Evolutionary conservation across 2,888 invertebrate genomes (phyloP), one percentile per base, ranked within the genome.

Genomic region (Eupithecia dodoneata): DNA sequence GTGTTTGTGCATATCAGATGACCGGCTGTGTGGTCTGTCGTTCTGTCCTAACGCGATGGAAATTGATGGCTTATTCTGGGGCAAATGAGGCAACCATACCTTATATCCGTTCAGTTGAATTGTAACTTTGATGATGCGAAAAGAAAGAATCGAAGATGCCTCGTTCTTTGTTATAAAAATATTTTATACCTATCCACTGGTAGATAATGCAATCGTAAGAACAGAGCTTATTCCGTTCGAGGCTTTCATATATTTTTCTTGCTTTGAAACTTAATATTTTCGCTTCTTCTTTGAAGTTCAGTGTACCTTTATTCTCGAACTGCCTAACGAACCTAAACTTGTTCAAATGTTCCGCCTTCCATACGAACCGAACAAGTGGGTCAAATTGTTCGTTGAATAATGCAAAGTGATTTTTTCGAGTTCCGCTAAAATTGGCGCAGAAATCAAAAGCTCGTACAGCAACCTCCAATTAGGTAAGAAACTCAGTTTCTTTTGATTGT

Each of bases 401-500:
- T 75, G 75, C 72, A 69, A 78, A 75, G 75, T 67, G 77, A 59
- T 75, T 75, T 78, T 78, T 74, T 65, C 66, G 71, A 71, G 44
- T 71, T 69, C 72, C 69, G 71, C 69, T 73, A 74, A 78, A 78
- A 69, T 76, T 72, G 76, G 49, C 65, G 71, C 78, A 75, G 71
- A 73, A 74, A 71, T 77, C 75, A 78, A 76, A 79, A 82, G 75
- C 77, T 73, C 76, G 76, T 78, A 75, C 80, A 80, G 76, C 80
- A 79, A 75, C 77, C 75, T 73, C 78, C 82, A 82, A 82, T 80
- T 82, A 70, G 70, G 70, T 49, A 81, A 80, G 82, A 78, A 82
- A 81, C 78, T 82, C 81, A 82, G 81, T 82, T 83, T 82, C 79
- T 81, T 80, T 80, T 84, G 81, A 83, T 78, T 78, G 75, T 78